Evolutionary conservation across 2,888 invertebrate genomes (phyloP), one percentile per base, ranked within the genome.

Genomic region (Zhengitettix transpicula): DNA sequence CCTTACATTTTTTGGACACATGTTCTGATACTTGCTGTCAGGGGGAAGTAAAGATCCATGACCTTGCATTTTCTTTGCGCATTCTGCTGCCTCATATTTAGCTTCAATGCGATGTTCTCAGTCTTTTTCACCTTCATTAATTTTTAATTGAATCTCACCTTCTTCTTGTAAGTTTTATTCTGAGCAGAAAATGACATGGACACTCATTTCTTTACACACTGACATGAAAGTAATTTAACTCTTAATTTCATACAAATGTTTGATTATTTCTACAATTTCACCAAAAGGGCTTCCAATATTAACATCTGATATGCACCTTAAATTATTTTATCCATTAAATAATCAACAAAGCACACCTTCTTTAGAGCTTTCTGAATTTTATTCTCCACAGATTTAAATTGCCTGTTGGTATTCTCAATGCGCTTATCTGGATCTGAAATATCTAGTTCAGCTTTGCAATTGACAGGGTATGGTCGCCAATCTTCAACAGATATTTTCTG

Each of bases 401-500:
- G 89, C 58, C 81, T 78, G 68, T 89, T 90, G 54, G 93, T 85
- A 71, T 87, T 87, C 59, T 85, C 83, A 66, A 92, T 83, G 54
- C 91, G 78, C 66, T 84, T 85, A 71, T 92, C 91, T 0, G 89
- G 84, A 40, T 84, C 84, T 0, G n/a, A n/a, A n/a, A n/a, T n/a
- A n/a, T 82, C 76, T 28, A 95, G 76, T 68, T 96, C 95, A 1
- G 84, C 78, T 66, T 84, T 85, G 65, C 88, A 88, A 69, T 90
- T 90, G 9, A 87, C 85, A 42, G 97, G 78, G 55, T 91, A 87
- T 0, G 92, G 80, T 71, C 94, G 92, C 47, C 95, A 80, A 72
- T 96, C 96, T 72, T 95, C 95, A 0, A 94, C 87, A 0, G 94
- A 93, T 66, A 96, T 96, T 77, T 97, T 97, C 73, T 96, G 93